Conservation (phyloP, 2,888 invertebrate species). For the Automeris io region DNA sequence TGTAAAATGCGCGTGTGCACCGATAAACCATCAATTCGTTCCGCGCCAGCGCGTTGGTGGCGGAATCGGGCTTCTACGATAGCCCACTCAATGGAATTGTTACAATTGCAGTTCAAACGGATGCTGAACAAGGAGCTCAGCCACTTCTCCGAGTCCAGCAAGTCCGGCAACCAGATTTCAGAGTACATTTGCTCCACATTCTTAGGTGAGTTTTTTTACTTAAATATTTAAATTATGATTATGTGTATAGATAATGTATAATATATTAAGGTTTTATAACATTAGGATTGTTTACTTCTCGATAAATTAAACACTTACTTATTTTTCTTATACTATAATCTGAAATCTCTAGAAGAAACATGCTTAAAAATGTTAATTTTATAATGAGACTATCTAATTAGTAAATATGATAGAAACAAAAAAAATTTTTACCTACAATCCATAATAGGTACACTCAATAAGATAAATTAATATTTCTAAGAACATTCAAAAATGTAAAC, state of each 20-base stretch:
- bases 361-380: no score
- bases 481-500: background rate
- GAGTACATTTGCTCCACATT: conserved; percentile 99
- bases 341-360: no score
- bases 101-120: conserved; percentile 93
- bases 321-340: no score
- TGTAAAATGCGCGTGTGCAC: conserved; percentile 68
- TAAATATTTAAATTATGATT: no score
- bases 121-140: conserved; percentile 99
- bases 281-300: no score
- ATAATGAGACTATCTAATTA: no score
- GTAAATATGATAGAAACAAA: no score
- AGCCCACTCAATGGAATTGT: conserved; percentile 65
- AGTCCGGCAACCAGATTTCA: conserved; percentile 99
- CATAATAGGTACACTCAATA: no score
- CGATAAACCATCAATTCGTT: conserved; percentile 60
- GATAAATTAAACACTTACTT: no score
- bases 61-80: conserved; percentile 51
- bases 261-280: no score
- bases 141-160: conserved; percentile 99
- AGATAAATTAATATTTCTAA: background rate
- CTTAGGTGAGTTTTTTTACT: conserved; percentile 86
- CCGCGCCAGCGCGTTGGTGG: conserved; percentile 54
- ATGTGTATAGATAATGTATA: no score
- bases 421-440: no score